Evolutionary conservation across 2,888 invertebrate genomes (phyloP).

Genomic region (Heliconius hortense): DNA sequence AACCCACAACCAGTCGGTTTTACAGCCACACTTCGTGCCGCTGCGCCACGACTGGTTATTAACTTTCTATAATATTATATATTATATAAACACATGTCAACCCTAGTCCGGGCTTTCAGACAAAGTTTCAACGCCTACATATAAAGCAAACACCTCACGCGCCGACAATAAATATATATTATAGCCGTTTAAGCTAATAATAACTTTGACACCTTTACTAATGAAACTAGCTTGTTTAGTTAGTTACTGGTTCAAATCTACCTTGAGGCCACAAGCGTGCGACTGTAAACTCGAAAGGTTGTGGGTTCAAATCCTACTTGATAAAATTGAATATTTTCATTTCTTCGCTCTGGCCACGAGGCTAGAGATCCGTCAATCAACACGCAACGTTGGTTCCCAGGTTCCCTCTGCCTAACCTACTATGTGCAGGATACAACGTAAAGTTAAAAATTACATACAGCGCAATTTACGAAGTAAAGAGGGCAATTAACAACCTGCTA

Average conservation of each 20-base stretch:
- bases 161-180: slow-evolving; percentile 41
- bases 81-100: background rate
- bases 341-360: no score
- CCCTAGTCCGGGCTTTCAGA: background rate
- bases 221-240: slow-evolving; percentile 29
- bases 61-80: no score
- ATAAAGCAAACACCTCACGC: slow-evolving; percentile 39
- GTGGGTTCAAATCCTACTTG: background rate
- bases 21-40: no score
- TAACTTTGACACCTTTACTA: slow-evolving; percentile 40
- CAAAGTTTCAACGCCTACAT: slow-evolving; percentile 32
- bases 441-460: background rate
- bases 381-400: no score
- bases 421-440: no score
- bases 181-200: slow-evolving; percentile 42
- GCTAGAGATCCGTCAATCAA: no score
- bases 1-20: no score
- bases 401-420: no score
- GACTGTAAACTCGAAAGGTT: no score
- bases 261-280: no score
- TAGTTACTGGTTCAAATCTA: background rate
- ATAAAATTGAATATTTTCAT: no score
- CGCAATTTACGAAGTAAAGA: background rate
- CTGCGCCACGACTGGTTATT: no score
- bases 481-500: slow-evolving; percentile 4